A percentile compares a stretch with the other conserved stretches of the same genome.
Conservation (phyloP, 35 echinoderm and acorn worm genomes). For the Diadema setosum region DNA sequence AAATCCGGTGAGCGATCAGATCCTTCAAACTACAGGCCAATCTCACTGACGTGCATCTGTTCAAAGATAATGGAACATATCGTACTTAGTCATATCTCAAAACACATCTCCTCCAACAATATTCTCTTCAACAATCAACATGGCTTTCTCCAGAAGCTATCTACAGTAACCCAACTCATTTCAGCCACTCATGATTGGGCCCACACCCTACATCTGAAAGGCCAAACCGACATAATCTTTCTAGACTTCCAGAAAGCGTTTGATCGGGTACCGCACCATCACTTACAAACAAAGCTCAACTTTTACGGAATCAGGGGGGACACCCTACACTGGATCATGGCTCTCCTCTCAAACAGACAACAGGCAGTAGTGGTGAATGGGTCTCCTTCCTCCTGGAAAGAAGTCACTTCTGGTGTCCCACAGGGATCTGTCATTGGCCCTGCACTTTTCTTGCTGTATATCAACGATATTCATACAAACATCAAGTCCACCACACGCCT, state of each 20-base stretch:
- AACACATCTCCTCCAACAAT: not conserved
- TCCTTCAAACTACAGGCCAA: slow-evolving; percentile 30
- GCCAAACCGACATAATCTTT: not conserved
- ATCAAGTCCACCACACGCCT: not conserved
- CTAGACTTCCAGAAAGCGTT: slow-evolving; percentile 35
- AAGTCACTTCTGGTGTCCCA: slow-evolving; percentile 21
- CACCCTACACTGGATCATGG: not conserved
- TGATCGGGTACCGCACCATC: slow-evolving; percentile 17
- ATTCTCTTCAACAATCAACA: not conserved
- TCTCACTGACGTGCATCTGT: slow-evolving; percentile 5
- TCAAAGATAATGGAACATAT: slow-evolving; percentile 31
- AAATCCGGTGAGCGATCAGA: slow-evolving; percentile 12
- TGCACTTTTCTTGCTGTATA: slow-evolving; percentile 17
- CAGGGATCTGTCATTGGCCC: slow-evolving; percentile 27
- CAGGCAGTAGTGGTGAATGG: slow-evolving; percentile 45
- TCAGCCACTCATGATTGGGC: slow-evolving; percentile 28
- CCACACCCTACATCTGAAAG: not conserved
- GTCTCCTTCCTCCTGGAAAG: not conserved
- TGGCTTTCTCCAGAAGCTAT: not conserved
- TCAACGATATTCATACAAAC: slow-evolving; percentile 20
- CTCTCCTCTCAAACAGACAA: not conserved
- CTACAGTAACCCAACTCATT: not conserved
- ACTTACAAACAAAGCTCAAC: not conserved
- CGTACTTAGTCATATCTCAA: not conserved
- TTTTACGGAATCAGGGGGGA: not conserved